Conservation (phyloP, 2,113 vertebrate species). For the Menidia beryllina region DNA sequence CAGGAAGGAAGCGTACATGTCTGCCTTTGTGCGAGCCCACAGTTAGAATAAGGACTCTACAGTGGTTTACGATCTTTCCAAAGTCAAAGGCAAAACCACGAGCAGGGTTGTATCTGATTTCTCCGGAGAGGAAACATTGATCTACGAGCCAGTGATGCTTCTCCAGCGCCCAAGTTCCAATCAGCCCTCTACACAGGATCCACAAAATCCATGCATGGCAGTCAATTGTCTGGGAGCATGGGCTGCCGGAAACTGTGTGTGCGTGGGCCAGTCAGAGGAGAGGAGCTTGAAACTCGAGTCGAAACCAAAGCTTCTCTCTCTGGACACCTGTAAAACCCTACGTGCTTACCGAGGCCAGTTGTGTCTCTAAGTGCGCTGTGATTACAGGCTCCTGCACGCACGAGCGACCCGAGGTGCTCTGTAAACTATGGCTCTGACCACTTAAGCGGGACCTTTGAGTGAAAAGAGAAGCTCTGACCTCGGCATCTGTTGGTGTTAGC, state of each 20-base stretch:
- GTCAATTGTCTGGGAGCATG: conserved; percentile 57
- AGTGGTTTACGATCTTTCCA: background rate
- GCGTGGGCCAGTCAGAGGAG: conserved; percentile 18
- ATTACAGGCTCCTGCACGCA: conserved; percentile 11
- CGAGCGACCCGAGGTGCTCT: background rate
- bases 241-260: conserved; percentile 9
- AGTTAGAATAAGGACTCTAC: too few relatives aligned
- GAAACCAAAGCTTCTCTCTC: conserved; percentile 43
- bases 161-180: conserved; percentile 14
- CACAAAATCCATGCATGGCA: conserved; percentile 61
- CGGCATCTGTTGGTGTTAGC: conserved; percentile 5
- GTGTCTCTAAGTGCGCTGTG: conserved; percentile 10
- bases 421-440: conserved; percentile 12
- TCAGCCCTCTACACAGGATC: conserved; percentile 35
- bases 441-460: conserved; percentile 12
- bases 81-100: conserved; percentile 25
- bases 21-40: too few relatives aligned
- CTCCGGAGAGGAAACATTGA: conserved; percentile 41
- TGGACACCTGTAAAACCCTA: conserved; percentile 37
- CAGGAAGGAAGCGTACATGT: too few relatives aligned
- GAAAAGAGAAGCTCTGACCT: conserved; percentile 39
- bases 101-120: conserved; percentile 37
- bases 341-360: conserved; percentile 40
- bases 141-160: conserved; percentile 48
- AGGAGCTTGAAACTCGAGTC: conserved; percentile 54